Conservation (phyloP, 2,113 vertebrate genomes). For the Gymnogyps californianus region DNA sequence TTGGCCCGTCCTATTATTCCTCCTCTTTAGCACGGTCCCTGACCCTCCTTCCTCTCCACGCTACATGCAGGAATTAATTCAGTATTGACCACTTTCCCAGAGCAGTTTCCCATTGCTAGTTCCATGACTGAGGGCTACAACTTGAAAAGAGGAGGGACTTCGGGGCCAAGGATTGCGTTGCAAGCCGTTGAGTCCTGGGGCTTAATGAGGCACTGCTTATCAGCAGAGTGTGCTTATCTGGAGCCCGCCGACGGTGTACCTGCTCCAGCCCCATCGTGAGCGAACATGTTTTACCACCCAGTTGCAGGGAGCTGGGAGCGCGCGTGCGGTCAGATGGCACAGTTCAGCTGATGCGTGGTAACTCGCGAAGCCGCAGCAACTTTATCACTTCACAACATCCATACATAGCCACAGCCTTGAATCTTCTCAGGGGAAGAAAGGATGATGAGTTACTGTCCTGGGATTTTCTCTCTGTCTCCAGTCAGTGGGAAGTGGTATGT, state of each 20-base stretch:
- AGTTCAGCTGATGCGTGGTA: slow-evolving; percentile 7
- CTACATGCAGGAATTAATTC: neutral
- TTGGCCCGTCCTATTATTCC: fast-evolving
- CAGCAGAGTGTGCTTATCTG: slow-evolving; percentile 45
- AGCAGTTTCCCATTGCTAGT: neutral
- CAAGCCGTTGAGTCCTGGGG: slow-evolving; percentile 59
- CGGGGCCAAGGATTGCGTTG: slow-evolving; percentile 17
- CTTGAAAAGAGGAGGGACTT: neutral
- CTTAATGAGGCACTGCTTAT: slow-evolving; percentile 59
- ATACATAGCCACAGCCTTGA: slow-evolving; percentile 64
- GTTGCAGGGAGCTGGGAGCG: neutral
- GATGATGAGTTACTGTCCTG: slow-evolving; percentile 62
- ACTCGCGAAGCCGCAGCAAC: slow-evolving; percentile 50
- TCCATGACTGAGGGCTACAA: neutral
- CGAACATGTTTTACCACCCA: slow-evolving; percentile 63
- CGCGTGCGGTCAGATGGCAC: neutral
- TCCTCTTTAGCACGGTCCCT: neutral
- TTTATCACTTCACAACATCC: slow-evolving; percentile 65
- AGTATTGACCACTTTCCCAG: neutral
- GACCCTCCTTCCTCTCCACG: neutral
- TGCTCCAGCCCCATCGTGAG: slow-evolving; percentile 57
- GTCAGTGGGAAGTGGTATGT: slow-evolving; percentile 59
- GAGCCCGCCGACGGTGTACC: neutral
- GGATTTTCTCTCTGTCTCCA: slow-evolving; percentile 56
- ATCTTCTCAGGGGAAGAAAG: slow-evolving; percentile 41